phyloP scores from a whole-genome alignment of 30 jellyfish, hydroid and myxozoan species.

The Pseudorhiza aurosa region DNA sequence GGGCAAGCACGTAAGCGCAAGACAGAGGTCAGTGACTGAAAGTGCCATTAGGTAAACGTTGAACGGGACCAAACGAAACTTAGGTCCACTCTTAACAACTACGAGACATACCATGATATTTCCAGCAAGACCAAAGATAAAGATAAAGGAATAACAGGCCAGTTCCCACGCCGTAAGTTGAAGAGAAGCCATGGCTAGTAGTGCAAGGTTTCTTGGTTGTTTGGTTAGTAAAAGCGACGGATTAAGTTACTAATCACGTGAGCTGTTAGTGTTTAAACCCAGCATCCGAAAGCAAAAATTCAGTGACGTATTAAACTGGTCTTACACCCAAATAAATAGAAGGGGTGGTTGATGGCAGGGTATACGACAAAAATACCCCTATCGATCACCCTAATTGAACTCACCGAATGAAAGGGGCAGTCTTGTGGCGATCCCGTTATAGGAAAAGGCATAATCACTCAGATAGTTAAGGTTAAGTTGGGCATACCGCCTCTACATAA shows the following conservation, averaged over 20 bases:
- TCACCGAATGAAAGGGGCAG: no score
- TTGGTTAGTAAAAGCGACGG: no score
- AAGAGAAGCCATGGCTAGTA: not conserved
- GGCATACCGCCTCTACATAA: no score
- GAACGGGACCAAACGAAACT: constrained; percentile 58
- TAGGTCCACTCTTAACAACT: constrained; percentile 40
- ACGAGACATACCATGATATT: constrained; percentile 63
- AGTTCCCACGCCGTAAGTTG: constrained; percentile 61
- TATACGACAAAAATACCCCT: no score
- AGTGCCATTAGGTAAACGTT: constrained; percentile 67
- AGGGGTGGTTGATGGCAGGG: no score
- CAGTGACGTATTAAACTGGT: not conserved
- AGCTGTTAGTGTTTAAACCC: not conserved
- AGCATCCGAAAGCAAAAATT: not conserved
- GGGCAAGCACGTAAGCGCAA: constrained; percentile 65
- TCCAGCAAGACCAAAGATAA: constrained; percentile 68
- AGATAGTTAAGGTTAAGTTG: no score
- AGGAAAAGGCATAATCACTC: no score
- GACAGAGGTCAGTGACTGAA: constrained; percentile 62
- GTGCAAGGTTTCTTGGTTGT: not conserved
- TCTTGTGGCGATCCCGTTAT: no score
- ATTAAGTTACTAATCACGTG: not conserved
- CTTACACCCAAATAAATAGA: no score
- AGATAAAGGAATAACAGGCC: constrained; percentile 62
- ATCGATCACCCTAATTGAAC: no score